A percentile compares a stretch with the other conserved stretches of the same genome.
phyloP scores from a whole-genome alignment of 1,140 invertebrate species.

The Ditylenchus dipsaci region DNA sequence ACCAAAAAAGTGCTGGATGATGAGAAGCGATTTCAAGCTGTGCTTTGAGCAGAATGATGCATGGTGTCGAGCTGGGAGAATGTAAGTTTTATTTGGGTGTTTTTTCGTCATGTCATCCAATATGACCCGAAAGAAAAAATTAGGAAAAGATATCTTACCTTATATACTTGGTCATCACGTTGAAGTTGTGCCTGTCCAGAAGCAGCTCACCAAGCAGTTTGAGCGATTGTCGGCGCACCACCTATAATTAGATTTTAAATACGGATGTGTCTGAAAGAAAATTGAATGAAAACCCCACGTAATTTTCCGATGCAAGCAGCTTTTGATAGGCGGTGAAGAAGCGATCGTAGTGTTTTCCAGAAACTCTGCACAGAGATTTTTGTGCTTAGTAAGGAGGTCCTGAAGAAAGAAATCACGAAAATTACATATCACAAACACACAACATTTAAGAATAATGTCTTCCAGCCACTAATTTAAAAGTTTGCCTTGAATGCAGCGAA shows the following conservation, averaged over 20 bases:
- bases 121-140: too few relatives aligned
- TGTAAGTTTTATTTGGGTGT: too few relatives aligned
- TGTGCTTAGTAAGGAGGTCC: conserved; percentile 81
- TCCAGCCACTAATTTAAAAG: conserved; percentile 9
- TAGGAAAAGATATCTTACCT: conserved; percentile 83
- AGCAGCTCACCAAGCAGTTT: conserved; percentile 87
- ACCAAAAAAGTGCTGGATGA: too few relatives aligned
- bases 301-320: conserved; percentile 95
- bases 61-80: too few relatives aligned
- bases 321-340: conserved; percentile 94
- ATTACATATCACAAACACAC: background rate
- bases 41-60: too few relatives aligned
- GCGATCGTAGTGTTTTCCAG: conserved; percentile 94
- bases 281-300: conserved; percentile 70
- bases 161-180: conserved; percentile 96
- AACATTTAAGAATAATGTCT: background rate
- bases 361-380: conserved; percentile 91
- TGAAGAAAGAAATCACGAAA: conserved; percentile 29
- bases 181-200: conserved; percentile 97
- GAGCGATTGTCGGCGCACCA: conserved; percentile 17
- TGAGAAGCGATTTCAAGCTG: too few relatives aligned
- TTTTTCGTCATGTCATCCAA: too few relatives aligned
- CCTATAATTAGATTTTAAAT: background rate
- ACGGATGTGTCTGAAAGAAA: too few relatives aligned
- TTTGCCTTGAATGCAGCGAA: conserved; percentile 98